Base-by-base conservation (phyloP, 2,113 vertebrate species). In the Hypocryptadius cinnamomeus region DNA sequence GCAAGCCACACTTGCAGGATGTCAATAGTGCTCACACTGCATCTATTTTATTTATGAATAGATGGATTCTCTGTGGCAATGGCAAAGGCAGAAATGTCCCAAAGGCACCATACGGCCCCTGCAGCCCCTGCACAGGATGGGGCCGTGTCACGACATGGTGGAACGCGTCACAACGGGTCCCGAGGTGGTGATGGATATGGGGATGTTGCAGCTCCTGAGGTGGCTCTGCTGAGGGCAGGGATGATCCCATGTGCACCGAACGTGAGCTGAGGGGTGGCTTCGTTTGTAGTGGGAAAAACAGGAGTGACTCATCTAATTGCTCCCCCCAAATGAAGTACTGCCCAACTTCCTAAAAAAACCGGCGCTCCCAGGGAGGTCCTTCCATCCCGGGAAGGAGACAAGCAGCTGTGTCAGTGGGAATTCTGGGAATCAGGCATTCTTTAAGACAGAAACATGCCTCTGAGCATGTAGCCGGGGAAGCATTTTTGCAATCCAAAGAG, bases 261-360 rank as follows among this genome's bases (percentile, higher is more conserved):
- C 0, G 3, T 0, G 42, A 27, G 42, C 21, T 11, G 48, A 76
- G 72, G n/a, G 23, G 11, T 28, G 70, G 48, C 28, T 42, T 27
- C 1, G 2, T 10, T 9, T 33, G 18, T 0, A 20, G 21, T 0
- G 35, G 53, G 56, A 51, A 57, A 72, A 73, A 5, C 31, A 33
- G 11, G 35, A 71, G n/a, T 0, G 6, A 10, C 0, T 54, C 3
- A 0, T 11, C 3, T 13, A 20, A 30, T 12, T 7, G 18, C 35
- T 54, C 8, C 16, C 33, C 57, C 48, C 0, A 3, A 45, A n/a
- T 2, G 3, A 57, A 70, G 57, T 13, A 33, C 19, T 8, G 37
- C 40, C 56, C 56, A 24, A 18, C 39, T 54, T 39, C 33, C n/a
- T 7, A 13, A 50, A 16, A 48, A 40, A 19, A 24, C 0, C 3